Percentiles rank a stretch among this genome's conserved stretches.
These are phyloP conservation scores for Camponotus pennsylvanicus DNA, from an alignment of 1,140 invertebrate genomes.

Conservation along the genomic window DNA sequence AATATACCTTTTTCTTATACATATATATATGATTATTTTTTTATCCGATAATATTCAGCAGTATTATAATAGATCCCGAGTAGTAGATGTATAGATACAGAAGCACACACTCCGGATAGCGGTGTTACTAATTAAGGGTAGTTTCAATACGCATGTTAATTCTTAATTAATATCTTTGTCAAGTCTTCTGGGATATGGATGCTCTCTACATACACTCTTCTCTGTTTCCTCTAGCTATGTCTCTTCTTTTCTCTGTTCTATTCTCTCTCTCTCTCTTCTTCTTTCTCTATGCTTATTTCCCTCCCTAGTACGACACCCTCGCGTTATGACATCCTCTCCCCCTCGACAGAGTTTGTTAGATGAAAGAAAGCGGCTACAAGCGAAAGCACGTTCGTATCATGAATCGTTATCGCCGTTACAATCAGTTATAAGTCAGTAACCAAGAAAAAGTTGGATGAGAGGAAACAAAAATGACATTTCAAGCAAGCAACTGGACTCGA, in stretches of 20 bases:
- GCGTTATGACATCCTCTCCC: neutral
- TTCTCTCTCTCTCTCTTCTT: neutral
- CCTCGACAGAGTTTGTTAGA: neutral
- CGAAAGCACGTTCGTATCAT: neutral
- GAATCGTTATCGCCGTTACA: constrained; percentile 12
- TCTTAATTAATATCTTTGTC: constrained; percentile 84
- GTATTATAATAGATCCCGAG: constrained; percentile 25
- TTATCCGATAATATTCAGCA: neutral
- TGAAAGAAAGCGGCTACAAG: constrained; percentile 30
- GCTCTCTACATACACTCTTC: constrained; percentile 54
- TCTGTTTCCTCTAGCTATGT: constrained; percentile 28
- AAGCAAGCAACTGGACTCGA: neutral
- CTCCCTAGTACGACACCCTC: constrained; percentile 12
- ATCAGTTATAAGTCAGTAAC: neutral
- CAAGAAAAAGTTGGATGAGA: neutral
- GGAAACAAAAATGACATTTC: constrained; percentile 24
- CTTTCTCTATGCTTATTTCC: constrained; percentile 22
- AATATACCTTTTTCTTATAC: no score
- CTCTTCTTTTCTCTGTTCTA: neutral
- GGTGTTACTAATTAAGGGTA: constrained; percentile 82
- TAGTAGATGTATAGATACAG: constrained; percentile 41
- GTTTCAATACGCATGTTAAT: constrained; percentile 80
- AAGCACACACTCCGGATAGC: constrained; percentile 71
- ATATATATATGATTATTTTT: neutral
- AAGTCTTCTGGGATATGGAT: constrained; percentile 68